These are phyloP conservation scores for Halichoeres trimaculatus DNA, from an alignment of 2,113 vertebrate species.

Conservation along the genomic window DNA sequence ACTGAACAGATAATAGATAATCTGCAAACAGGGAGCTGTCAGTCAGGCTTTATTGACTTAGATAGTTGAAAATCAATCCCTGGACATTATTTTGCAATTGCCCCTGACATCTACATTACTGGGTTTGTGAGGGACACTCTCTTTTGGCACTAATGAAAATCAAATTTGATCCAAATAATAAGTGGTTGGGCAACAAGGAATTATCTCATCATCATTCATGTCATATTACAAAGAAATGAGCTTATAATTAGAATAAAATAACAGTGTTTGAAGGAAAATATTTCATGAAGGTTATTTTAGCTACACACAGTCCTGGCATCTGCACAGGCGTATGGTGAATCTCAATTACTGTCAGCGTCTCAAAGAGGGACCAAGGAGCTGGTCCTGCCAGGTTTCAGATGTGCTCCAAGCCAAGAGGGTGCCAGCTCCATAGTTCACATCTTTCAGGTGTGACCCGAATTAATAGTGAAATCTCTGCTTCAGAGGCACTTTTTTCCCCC, in stretches of 20 bases:
- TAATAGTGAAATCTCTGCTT: not conserved
- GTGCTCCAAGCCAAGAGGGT: conserved; percentile 20
- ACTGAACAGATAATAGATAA: too few relatives aligned
- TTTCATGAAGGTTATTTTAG: conserved; percentile 30
- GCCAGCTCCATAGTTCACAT: conserved; percentile 4
- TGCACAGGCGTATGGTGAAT: conserved; percentile 3
- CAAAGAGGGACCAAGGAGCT: conserved; percentile 13
- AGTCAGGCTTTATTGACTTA: not conserved
- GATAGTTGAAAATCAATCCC: not conserved
- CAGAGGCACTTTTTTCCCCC: not conserved
- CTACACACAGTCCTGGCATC: conserved; percentile 31
- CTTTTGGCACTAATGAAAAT: conserved; percentile 4
- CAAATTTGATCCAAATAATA: not conserved
- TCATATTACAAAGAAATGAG: conserved; percentile 12
- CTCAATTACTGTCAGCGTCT: conserved; percentile 39
- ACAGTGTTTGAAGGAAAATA: conserved; percentile 9
- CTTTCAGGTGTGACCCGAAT: not conserved
- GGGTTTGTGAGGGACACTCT: not conserved
- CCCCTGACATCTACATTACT: not conserved
- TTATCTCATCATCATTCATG: conserved; percentile 6
- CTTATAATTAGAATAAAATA: conserved; percentile 20
- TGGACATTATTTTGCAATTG: not conserved
- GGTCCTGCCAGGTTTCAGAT: conserved; percentile 33
- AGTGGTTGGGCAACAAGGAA: not conserved
- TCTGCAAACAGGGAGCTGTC: not conserved